Percentiles rank a stretch among this genome's conserved stretches.
phyloP scores from a whole-genome alignment of 1,140 invertebrate species.

The Rhyacophila brunnea region DNA sequence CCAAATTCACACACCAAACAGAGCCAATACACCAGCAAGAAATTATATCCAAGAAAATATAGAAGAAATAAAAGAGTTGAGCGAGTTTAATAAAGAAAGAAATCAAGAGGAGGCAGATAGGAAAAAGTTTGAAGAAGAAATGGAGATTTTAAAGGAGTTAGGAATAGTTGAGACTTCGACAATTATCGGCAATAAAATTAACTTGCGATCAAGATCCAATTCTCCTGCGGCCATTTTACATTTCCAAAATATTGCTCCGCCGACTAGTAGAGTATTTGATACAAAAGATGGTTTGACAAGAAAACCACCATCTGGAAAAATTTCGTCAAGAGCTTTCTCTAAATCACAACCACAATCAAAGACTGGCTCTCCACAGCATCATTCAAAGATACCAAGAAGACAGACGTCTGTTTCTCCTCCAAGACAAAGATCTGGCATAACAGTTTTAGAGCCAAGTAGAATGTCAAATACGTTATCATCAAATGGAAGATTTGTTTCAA shows the following conservation, averaged over 20 bases:
- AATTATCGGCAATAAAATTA: slow-evolving; percentile 39
- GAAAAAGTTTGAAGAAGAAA: slow-evolving; percentile 48
- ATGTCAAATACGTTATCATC: slow-evolving; percentile 40
- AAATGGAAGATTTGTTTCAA: slow-evolving; percentile 50
- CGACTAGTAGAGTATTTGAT: slow-evolving; percentile 12
- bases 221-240: slow-evolving; percentile 47
- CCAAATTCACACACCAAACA: slow-evolving; percentile 40
- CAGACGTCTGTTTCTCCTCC: slow-evolving; percentile 49
- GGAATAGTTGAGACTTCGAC: slow-evolving; percentile 44
- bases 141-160: slow-evolving; percentile 50
- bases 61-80: slow-evolving; percentile 51
- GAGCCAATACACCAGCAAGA: slow-evolving; percentile 44
- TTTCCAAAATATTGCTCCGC: slow-evolving; percentile 40
- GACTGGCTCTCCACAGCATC: slow-evolving; percentile 44
- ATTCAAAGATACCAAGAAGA: slow-evolving; percentile 52
- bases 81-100: slow-evolving; percentile 52
- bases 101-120: slow-evolving; percentile 50
- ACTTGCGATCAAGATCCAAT: slow-evolving; percentile 47
- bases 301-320: slow-evolving; percentile 43
- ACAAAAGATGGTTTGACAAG: slow-evolving; percentile 9
- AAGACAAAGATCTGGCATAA: slow-evolving; percentile 34
- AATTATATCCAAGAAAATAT: slow-evolving; percentile 54
- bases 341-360: slow-evolving; percentile 51
- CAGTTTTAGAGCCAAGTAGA: slow-evolving; percentile 37
- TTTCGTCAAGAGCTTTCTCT: slow-evolving; percentile 42